phyloP scores from a whole-genome alignment of 1,140 invertebrate genomes.

The Mycetomoellerius zeteki region DNA sequence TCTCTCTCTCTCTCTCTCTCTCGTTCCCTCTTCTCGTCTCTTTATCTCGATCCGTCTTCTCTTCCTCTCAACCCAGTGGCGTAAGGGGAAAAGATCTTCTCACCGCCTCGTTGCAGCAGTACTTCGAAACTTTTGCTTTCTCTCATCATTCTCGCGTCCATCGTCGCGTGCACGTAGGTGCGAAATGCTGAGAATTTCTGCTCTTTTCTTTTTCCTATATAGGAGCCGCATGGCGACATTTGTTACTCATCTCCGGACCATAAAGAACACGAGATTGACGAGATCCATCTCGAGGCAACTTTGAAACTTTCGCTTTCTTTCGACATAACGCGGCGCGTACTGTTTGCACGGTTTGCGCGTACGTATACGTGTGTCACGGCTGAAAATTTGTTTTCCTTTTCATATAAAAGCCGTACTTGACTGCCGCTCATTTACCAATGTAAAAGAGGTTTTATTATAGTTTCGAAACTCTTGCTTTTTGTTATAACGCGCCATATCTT shows the following conservation, averaged over 20 bases:
- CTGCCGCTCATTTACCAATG: neutral
- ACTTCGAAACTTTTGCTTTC: constrained; percentile 59
- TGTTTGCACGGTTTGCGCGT: too few species aligned
- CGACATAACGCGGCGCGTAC: neutral
- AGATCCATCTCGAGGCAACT: constrained; percentile 60
- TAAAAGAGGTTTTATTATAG: constrained; percentile 20
- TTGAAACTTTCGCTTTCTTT: constrained; percentile 54
- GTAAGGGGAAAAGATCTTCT: constrained; percentile 52
- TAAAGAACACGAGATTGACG: constrained; percentile 64
- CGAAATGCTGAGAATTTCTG: constrained; percentile 19
- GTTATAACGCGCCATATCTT: neutral
- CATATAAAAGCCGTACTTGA: neutral
- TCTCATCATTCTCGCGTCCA: constrained; percentile 12
- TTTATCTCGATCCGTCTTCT: constrained; percentile 60
- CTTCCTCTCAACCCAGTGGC: constrained; percentile 49
- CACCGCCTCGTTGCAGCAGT: constrained; percentile 21
- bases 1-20: constrained; percentile 60
- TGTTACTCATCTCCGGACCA: constrained; percentile 13
- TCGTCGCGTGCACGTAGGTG: neutral
- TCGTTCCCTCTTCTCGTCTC: constrained; percentile 44
- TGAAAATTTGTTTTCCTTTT: neutral
- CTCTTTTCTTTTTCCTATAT: neutral
- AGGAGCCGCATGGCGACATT: constrained; percentile 28
- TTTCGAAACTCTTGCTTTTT: neutral
- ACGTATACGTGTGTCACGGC: neutral